Evolutionary conservation across 1,140 invertebrate species (phyloP).

Genomic region (Homalodisca vitripennis): DNA sequence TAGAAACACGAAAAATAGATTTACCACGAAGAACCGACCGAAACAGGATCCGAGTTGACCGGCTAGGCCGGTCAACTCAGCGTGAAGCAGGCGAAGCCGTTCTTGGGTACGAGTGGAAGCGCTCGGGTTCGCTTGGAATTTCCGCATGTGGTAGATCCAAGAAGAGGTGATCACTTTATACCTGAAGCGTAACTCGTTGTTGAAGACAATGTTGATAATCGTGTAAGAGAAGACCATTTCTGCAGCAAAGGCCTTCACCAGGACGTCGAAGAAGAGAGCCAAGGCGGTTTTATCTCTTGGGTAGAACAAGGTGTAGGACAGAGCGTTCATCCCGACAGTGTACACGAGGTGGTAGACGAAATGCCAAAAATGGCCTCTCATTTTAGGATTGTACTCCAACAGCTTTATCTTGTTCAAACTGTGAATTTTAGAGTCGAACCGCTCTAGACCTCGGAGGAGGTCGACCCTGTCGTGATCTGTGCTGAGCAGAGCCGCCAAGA

Average conservation of each 20-base stretch:
- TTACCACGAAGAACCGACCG: constrained; percentile 25
- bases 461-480: constrained; percentile 6
- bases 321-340: not conserved
- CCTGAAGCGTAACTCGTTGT: not conserved
- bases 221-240: constrained; percentile 25
- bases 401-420: constrained; percentile 16
- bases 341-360: constrained; percentile 14
- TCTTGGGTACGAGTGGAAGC: not conserved
- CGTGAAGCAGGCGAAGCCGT: constrained; percentile 5
- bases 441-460: constrained; percentile 4
- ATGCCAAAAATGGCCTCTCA: constrained; percentile 1
- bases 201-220: constrained; percentile 1
- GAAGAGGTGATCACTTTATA: not conserved
- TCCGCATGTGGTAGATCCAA: not conserved
- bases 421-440: constrained; percentile 7
- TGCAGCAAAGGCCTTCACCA: constrained; percentile 7
- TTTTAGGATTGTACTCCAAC: constrained; percentile 1
- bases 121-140: not conserved
- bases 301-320: constrained; percentile 25
- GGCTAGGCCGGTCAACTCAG: not conserved
- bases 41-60: not conserved
- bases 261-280: not conserved
- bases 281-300: constrained; percentile 6
- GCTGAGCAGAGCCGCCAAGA: constrained; percentile 11
- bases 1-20: constrained; percentile 26